Evolutionary conservation across 2,113 vertebrate species (phyloP), one percentile per base, ranked within the genome.

Genomic region (Haemorhous mexicanus): DNA sequence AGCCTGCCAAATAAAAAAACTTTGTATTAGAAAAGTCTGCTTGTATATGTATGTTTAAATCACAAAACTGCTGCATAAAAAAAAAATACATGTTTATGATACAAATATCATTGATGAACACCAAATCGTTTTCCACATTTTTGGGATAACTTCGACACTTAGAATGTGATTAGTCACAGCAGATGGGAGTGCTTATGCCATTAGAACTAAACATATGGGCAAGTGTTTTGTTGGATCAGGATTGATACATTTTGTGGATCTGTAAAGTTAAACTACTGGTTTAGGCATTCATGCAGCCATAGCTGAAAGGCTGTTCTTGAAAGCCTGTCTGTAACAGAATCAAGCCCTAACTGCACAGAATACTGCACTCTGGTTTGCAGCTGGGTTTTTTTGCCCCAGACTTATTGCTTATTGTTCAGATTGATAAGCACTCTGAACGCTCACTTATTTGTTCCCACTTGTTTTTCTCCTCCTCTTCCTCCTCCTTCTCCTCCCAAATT

Each of bases 151-250:
- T 94, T 64, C 92, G 76, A 63, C 35, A 78, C 73, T 68, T 89
- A 87, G 39, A 84, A 75, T 87, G 61, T 83, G 76, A 90, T 92
- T 89, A 95, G 47, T 74, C 86, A 89, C 76, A 92, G 77, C 91
- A 95, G 35, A 76, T 95, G 95, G 49, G 74, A 89, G 52, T 79
- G 70, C 81, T 94, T 94, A 81, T 87, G 81, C 37, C 87, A 89
- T 95, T 94, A 95, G 63, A 93, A 58, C 49, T 66, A 91, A 95
- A 47, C 87, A 96, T 87, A 93, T 72, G 76, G 90, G n/a, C 23
- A 89, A 96, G 47, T 70, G 41, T 92, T 95, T 84, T 63, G 62
- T 79, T 91, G 81, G 84, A 94, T 89, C 2, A 2, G 49, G 62
- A 78, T 92, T 91, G 94, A 72, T 89, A 50, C n/a, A 52, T 88